These are phyloP conservation scores for Pardalotus punctatus DNA, from an alignment of 2,113 vertebrate genomes.

Conservation along the genomic window DNA sequence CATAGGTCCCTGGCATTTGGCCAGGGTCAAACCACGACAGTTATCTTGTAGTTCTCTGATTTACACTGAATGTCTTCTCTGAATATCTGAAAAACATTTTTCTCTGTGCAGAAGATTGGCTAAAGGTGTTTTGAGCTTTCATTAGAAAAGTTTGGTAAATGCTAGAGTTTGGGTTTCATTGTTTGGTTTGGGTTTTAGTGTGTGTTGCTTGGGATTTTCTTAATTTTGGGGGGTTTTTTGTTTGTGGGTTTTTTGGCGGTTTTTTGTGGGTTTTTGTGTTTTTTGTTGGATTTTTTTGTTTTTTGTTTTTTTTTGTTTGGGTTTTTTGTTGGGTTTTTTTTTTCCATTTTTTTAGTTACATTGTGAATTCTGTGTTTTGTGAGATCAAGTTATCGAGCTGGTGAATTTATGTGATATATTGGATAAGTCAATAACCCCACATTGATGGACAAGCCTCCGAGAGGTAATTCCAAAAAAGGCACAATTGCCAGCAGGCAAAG, in stretches of 20 bases:
- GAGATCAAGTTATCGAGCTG: background rate
- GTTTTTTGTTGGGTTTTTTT: background rate
- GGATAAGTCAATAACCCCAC: background rate
- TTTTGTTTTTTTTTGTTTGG: background rate
- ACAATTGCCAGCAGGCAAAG: background rate
- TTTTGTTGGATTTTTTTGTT: background rate
- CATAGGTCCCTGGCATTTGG: no score
- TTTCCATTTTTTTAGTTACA: background rate
- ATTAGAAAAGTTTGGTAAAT: background rate
- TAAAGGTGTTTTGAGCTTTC: background rate
- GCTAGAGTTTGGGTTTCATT: background rate
- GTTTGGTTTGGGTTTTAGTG: background rate
- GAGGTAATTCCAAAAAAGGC: background rate
- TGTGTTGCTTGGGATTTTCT: background rate
- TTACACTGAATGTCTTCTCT: background rate
- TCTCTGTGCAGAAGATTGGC: background rate
- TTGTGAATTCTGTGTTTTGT: background rate
- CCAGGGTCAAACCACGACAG: no score
- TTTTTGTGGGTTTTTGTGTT: rapidly evolving
- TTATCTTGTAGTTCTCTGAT: background rate
- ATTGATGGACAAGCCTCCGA: background rate
- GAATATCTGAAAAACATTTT: background rate
- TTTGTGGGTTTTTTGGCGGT: rapidly evolving
- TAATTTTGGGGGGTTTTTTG: background rate
- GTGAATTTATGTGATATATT: background rate